These are phyloP conservation scores for Megaceryle maxima DNA, from an alignment of 2,113 vertebrate species.

Conservation along the genomic window DNA sequence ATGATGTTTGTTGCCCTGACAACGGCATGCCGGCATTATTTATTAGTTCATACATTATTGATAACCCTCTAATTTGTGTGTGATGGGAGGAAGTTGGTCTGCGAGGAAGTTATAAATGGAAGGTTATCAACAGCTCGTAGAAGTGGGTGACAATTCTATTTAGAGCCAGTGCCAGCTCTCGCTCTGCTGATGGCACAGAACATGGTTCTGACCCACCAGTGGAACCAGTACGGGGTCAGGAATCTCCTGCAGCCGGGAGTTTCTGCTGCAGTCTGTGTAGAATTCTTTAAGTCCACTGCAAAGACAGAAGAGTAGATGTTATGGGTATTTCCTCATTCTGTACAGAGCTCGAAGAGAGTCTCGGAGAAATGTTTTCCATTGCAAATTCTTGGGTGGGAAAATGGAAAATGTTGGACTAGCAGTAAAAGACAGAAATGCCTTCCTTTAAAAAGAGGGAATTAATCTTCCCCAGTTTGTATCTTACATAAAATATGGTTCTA, in stretches of 20 bases:
- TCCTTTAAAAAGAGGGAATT: not conserved
- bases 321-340: not conserved
- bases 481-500: not conserved
- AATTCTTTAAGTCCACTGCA: not conserved
- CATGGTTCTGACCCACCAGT: not conserved
- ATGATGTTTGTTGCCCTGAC: slow-evolving; percentile 5
- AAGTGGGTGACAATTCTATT: slow-evolving; percentile 6
- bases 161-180: not conserved
- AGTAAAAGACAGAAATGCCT: not conserved
- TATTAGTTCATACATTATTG: slow-evolving; percentile 27
- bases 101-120: slow-evolving; percentile 46
- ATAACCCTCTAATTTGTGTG: not conserved
- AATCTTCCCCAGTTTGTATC: not conserved
- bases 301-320: not conserved
- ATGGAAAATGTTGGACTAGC: not conserved
- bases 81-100: slow-evolving; percentile 22
- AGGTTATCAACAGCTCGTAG: not conserved
- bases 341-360: too few species aligned
- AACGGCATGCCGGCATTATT: not conserved
- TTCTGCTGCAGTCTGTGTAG: not conserved
- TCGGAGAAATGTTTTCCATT: not conserved
- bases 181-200: not conserved
- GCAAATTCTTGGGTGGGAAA: not conserved
- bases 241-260: not conserved
- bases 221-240: not conserved